phyloP scores from a whole-genome alignment of 2,113 vertebrate genomes.

The Sander lucioperca region DNA sequence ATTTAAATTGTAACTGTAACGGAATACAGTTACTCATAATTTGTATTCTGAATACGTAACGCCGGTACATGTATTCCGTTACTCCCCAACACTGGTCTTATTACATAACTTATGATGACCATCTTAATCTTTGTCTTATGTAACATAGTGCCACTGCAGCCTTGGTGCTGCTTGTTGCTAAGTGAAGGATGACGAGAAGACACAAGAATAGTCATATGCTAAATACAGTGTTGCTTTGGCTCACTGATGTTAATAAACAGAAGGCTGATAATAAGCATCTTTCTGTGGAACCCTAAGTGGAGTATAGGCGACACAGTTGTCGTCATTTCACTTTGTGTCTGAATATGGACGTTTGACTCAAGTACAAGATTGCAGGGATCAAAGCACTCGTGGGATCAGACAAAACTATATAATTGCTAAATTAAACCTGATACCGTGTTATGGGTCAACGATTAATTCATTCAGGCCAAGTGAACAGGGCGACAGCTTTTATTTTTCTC shows the following conservation, averaged over 20 bases:
- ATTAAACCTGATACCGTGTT: neutral
- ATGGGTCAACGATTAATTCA: conserved; percentile 20
- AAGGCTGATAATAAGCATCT: neutral
- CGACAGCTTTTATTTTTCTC: neutral
- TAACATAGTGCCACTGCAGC: conserved; percentile 35
- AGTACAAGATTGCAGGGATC: conserved; percentile 13
- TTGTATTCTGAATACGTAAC: too few species aligned
- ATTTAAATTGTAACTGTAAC: too few species aligned
- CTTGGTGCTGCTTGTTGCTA: conserved; percentile 53
- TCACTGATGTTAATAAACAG: conserved; percentile 39
- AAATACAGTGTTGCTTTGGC: conserved; percentile 6
- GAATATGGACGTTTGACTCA: conserved; percentile 24
- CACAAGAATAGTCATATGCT: conserved; percentile 9
- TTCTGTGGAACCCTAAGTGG: conserved; percentile 23
- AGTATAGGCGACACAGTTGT: neutral
- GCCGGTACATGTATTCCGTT: too few species aligned
- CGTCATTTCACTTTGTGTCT: conserved; percentile 10
- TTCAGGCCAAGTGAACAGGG: conserved; percentile 1
- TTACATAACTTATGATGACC: conserved; percentile 41
- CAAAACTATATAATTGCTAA: conserved; percentile 17
- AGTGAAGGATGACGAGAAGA: conserved; percentile 43
- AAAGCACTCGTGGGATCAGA: conserved; percentile 29
- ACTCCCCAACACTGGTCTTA: neutral
- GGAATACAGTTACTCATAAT: too few species aligned
- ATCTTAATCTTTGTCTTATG: conserved; percentile 44